Base-by-base conservation (phyloP, 1,140 invertebrate species). In the Drosophila erecta region DNA sequence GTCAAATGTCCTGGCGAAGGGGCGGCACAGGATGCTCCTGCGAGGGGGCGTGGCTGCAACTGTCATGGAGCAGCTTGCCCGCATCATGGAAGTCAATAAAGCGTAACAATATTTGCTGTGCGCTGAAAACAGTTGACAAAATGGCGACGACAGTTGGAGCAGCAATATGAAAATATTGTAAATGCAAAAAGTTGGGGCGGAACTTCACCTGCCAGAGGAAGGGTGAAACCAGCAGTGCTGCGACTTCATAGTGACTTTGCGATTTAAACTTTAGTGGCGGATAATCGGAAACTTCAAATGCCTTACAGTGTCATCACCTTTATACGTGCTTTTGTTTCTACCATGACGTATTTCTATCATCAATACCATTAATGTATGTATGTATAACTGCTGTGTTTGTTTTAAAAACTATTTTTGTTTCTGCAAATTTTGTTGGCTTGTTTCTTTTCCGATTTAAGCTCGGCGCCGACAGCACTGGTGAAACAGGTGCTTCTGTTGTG, bases 101-200 rank as follows among this genome's bases (percentile, higher is more conserved):
- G 76, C 56, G 76, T 83, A 67, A 81, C 69, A 77, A 76, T 77
- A 77, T 76, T 77, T 86, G 49, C 62, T 40, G 22, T 15, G 40
- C n/a, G 37, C 44, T 70, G 55, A 76, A 83, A 83, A 76, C 79
- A 87, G 79, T 83, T 81, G 79, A 83, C 79, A 83, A 78, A 83
- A 81, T 70, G 76, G 70, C 79, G 76, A 62, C 77, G 67, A 86
- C 81, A 84, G 74, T 67, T 84, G 69, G 61, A 50, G 59, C 33
- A 30, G 43, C 83, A 60, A 80, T 84, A 85, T 85, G 67, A 79
- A 87, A 87, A 83, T 86, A 60, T 76, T 70, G 77, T 57, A 66
- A 71, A 75, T 81, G 74, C 65, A 76, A 75, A 83, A 86, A 72
- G 50, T 58, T 64, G 43, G 50, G 58, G 24, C 37, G 46, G 43